phyloP scores from a whole-genome alignment of 2,797 vertebrate species.

The Erethizon dorsatum region DNA sequence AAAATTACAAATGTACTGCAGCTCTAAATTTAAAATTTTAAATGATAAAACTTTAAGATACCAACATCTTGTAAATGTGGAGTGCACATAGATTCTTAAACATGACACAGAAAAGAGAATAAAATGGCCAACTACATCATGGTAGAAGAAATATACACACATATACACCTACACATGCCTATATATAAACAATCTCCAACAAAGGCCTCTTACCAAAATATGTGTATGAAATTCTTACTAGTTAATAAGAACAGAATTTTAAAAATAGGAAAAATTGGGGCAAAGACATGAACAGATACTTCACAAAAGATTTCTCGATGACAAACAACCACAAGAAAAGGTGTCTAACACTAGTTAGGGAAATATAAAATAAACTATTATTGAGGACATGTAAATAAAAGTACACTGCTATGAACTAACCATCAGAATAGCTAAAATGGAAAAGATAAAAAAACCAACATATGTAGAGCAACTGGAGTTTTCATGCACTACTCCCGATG shows the following conservation, averaged over 20 bases:
- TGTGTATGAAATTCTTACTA: background rate
- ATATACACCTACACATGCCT: background rate
- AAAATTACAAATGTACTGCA: background rate
- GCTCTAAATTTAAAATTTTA: background rate
- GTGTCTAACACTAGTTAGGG: background rate
- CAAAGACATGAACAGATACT: background rate
- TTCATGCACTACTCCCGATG: background rate
- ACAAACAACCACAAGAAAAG: background rate
- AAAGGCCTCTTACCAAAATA: background rate
- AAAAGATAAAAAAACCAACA: background rate
- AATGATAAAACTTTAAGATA: background rate
- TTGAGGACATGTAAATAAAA: background rate
- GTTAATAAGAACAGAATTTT: background rate
- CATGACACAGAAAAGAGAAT: background rate
- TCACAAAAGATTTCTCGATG: conserved; percentile 1
- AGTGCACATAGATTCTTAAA: background rate
- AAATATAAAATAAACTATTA: background rate
- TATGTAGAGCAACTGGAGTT: background rate
- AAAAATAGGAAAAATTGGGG: background rate
- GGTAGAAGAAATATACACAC: background rate
- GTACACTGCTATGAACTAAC: background rate
- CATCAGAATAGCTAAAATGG: background rate
- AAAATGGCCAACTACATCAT: background rate
- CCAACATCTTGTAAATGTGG: background rate
- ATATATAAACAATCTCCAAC: background rate